A percentile compares a stretch with the other conserved stretches of the same genome.
Evolutionary conservation across 2,113 vertebrate genomes (phyloP).

Genomic region (Bubo blakistoni): DNA sequence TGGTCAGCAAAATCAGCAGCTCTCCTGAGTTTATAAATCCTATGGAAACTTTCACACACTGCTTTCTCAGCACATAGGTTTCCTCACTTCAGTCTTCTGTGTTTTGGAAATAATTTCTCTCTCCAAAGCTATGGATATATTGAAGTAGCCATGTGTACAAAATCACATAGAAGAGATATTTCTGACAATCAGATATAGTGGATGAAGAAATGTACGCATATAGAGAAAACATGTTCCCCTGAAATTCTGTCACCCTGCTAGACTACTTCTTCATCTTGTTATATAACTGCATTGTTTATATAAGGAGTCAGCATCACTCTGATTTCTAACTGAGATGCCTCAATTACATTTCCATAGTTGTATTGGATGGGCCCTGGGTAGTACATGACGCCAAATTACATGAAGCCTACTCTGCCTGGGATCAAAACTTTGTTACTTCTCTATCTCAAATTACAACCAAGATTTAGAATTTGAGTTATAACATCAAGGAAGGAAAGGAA

Average conservation of each 20-base stretch:
- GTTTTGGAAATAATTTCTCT: neutral
- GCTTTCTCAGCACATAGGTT: neutral
- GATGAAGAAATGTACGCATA: too few species aligned
- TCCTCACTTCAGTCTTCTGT: neutral
- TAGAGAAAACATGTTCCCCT: neutral
- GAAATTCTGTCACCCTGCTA: neutral
- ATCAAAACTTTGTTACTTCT: neutral
- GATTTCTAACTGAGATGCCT: neutral
- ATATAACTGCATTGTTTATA: neutral
- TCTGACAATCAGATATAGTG: neutral
- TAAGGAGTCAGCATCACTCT: neutral
- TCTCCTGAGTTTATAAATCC: neutral
- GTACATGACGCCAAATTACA: neutral
- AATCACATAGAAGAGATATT: neutral
- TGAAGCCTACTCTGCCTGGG: neutral
- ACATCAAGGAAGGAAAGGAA: neutral
- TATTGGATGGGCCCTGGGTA: neutral
- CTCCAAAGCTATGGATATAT: neutral
- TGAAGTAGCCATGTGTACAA: neutral
- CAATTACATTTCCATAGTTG: neutral
- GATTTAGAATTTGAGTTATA: neutral
- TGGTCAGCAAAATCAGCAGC: neutral
- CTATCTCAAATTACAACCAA: neutral
- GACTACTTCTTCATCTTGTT: neutral
- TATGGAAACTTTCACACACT: neutral